A percentile compares a stretch with the other conserved stretches of the same genome.
These are phyloP conservation scores for Melospiza georgiana DNA, from an alignment of 2,113 vertebrate species.

Conservation along the genomic window DNA sequence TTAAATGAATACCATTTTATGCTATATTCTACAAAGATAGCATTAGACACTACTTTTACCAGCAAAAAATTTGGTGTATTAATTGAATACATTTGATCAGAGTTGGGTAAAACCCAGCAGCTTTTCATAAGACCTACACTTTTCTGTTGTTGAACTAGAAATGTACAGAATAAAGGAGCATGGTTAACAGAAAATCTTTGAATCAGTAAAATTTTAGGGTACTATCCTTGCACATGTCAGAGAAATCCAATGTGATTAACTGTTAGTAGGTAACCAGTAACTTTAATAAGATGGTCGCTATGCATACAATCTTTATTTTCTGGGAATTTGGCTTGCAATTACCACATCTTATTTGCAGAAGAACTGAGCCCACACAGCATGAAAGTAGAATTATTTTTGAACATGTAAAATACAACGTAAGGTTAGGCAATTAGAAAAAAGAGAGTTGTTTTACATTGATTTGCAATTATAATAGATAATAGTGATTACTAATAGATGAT, in stretches of 20 bases:
- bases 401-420: background rate
- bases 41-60: background rate
- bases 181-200: background rate
- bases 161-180: fast-evolving
- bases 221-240: background rate
- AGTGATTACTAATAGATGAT: background rate
- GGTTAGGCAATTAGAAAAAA: background rate
- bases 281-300: background rate
- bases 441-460: background rate
- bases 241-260: background rate
- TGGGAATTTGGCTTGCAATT: background rate
- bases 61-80: background rate
- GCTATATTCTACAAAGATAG: background rate
- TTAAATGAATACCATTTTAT: background rate
- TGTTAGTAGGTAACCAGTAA: background rate
- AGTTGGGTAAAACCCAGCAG: background rate
- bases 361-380: background rate
- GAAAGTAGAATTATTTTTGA: background rate
- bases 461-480: background rate
- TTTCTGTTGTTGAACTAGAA: background rate
- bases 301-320: background rate
- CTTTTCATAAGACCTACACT: background rate
- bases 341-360: background rate
- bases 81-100: background rate
- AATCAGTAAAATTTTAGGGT: background rate